Evolutionary conservation across 1,140 invertebrate genomes (phyloP), one percentile per base, ranked within the genome.

Genomic region (Ganaspis sp.): DNA sequence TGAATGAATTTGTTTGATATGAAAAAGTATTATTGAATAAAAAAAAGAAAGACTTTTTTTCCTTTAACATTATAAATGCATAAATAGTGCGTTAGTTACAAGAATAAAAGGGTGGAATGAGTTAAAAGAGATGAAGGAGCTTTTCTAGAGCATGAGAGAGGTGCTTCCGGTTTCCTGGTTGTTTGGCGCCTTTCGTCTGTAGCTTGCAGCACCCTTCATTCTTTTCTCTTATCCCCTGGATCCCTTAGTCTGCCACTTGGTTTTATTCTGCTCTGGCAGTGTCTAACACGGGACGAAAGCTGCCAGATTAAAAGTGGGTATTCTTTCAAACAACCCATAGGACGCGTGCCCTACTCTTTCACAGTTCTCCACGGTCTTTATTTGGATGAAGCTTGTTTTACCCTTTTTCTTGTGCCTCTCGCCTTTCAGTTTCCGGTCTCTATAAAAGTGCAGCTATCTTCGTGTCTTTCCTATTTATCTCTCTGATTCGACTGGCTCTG

Each of bases 301-400:
- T 84, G 85, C 80, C 85, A 81, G 84, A 87, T 87, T 88, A 86
- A 90, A 87, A 88, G 82, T 86, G 83, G 81, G 79, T 84, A 85
- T 81, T 85, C 80, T 85, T 86, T 85, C 80, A 78, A 82, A 81
- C 77, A 83, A 80, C 45, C 70, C 70, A 40, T 21, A 69, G 64
- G 69, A 38, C 72, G 78, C 74, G 72, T 74, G 78, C 69, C 69
- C 45, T 21, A 71, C 38, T 45, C 71, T 64, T 37, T 53, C 54
- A n/a, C 29, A 34, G 19, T 40, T 58, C 34, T 34, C 40, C 72
- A 37, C 23, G 70, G 70, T 71, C 34, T 71, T 71, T 26, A 40
- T 71, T 45, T 64, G 54, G 29, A 34, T 21, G 12, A 29, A 64
- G 70, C 37, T 21, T 71, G 34, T 23, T 42, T 45, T 71, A 40